A percentile compares a stretch with the other conserved stretches of the same genome.
These are phyloP conservation scores for Aphaenogaster ashmeadi DNA, from an alignment of 1,140 invertebrate species.

Conservation along the genomic window DNA sequence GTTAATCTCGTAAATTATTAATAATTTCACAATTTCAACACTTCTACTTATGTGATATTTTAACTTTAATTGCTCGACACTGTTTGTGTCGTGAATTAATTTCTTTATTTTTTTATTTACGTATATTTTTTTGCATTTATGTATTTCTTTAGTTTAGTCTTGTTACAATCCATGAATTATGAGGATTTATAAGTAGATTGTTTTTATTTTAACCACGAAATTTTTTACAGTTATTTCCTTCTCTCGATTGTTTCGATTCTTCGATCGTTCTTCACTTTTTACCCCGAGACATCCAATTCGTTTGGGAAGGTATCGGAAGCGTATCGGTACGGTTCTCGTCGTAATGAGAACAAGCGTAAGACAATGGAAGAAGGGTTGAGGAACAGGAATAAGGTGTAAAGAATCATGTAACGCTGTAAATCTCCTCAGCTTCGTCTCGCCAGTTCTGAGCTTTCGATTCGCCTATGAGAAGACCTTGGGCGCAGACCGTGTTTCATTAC, in stretches of 20 bases:
- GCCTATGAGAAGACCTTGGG: not conserved
- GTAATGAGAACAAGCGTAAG: slow-evolving; percentile 54
- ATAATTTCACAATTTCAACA: not conserved
- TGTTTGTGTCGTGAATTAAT: not conserved
- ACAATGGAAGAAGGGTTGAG: slow-evolving; percentile 21
- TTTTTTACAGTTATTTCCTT: slow-evolving; percentile 10
- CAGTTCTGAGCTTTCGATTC: not conserved
- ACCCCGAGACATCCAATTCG: not conserved
- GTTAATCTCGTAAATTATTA: not conserved
- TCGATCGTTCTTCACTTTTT: slow-evolving; percentile 18
- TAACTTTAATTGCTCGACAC: not conserved
- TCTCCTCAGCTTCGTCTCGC: slow-evolving; percentile 5
- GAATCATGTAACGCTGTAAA: slow-evolving; percentile 60
- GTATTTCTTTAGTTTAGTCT: not conserved
- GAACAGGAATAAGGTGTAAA: slow-evolving; percentile 21
- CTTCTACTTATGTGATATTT: not conserved
- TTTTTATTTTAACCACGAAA: not conserved
- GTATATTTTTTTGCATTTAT: not conserved
- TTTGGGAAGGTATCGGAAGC: not conserved
- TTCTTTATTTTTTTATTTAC: not conserved
- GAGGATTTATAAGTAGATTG: not conserved
- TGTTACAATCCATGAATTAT: not conserved
- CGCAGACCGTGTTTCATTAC: slow-evolving; percentile 34
- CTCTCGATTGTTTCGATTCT: slow-evolving; percentile 34
- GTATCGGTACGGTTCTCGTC: not conserved